Percentiles rank a stretch among this genome's conserved stretches.
These are phyloP conservation scores for Caenorhabditis virilis DNA, from an alignment of 2,888 invertebrate genomes.

Conservation along the genomic window DNA sequence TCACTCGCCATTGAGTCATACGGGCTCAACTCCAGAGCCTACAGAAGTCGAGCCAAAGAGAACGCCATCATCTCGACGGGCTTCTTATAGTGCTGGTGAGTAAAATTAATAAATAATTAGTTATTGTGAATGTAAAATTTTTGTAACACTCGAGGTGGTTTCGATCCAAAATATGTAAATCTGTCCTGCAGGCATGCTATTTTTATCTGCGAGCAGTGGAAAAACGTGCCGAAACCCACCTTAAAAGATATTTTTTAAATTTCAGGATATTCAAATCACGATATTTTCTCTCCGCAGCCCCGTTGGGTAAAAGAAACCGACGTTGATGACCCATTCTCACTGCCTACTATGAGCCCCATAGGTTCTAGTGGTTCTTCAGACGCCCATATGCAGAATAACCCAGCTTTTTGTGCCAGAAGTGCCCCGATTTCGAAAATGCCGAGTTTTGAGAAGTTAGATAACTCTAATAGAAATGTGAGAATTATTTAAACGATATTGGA, in stretches of 20 bases:
- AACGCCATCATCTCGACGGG: constrained; percentile 19
- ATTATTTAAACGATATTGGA: not conserved
- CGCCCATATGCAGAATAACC: constrained; percentile 7
- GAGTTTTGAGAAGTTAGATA: constrained; percentile 33
- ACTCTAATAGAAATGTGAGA: constrained; percentile 15
- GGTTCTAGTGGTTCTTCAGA: constrained; percentile 29
- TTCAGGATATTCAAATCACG: constrained; percentile 29
- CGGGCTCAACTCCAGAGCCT: constrained; percentile 51
- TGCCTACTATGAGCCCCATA: constrained; percentile 44
- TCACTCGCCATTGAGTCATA: constrained; percentile 46
- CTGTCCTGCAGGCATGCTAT: no score
- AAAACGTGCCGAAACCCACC: no score
- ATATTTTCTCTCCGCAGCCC: constrained; percentile 15
- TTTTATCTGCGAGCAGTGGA: no score
- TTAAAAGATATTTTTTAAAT: no score
- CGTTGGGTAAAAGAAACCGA: constrained; percentile 55
- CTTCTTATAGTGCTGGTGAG: constrained; percentile 28
- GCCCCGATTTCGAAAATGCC: constrained; percentile 40
- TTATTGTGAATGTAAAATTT: no score
- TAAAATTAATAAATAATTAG: constrained; percentile 55
- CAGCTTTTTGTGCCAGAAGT: constrained; percentile 11
- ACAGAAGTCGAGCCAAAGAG: constrained; percentile 6
- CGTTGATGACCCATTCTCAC: constrained; percentile 43
- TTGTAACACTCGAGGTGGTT: no score
- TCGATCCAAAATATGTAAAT: no score